Conservation (phyloP, 2,797 vertebrate species). For the Eulemur rubriventer region DNA sequence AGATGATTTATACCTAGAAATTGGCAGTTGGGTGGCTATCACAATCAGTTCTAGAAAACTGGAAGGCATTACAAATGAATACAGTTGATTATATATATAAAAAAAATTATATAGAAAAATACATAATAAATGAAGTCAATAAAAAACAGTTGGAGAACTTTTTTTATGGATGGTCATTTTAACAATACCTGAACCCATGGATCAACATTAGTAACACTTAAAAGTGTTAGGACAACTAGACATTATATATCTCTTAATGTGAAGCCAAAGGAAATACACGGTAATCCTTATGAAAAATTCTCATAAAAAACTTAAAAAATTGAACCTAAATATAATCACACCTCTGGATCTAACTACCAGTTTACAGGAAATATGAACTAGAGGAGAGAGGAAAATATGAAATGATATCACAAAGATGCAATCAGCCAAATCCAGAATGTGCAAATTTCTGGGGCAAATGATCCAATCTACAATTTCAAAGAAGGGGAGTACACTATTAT, state of each 20-base stretch:
- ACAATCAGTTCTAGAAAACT: not conserved
- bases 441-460: not conserved
- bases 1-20: not conserved
- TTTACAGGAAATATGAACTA: too few species aligned
- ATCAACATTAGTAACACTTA: constrained; percentile 19
- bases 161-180: not conserved
- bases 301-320: not conserved
- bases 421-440: not conserved
- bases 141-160: not conserved
- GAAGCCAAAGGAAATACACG: not conserved
- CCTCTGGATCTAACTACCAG: too few species aligned
- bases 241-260: not conserved
- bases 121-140: not conserved
- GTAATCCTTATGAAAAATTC: constrained; percentile 7
- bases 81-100: not conserved
- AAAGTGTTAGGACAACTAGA: not conserved
- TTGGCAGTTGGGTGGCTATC: too few species aligned
- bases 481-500: not conserved
- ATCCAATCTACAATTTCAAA: not conserved
- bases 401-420: not conserved
- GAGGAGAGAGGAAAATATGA: not conserved
- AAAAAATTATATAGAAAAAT: not conserved
- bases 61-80: not conserved
- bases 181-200: not conserved
- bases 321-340: too few species aligned